Evolutionary conservation across 2,113 vertebrate species (phyloP), one percentile per base, ranked within the genome.

Genomic region (Heterotis niloticus): DNA sequence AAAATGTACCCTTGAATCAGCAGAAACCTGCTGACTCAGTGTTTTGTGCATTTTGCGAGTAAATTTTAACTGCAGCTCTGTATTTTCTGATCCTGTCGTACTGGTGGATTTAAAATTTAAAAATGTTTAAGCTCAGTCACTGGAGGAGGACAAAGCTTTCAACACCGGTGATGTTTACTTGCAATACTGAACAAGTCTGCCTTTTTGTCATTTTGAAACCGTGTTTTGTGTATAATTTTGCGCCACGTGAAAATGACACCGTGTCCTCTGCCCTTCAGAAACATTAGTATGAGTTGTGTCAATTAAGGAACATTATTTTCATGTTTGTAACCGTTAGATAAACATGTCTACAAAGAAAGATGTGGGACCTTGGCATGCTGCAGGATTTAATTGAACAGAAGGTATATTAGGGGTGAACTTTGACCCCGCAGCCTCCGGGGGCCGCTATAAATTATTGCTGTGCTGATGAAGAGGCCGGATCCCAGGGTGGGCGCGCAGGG

Each of bases 351-450:
- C 79, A 79, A 83, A 85, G 80, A 80, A 78, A 81, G 64, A 29
- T 24, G 64, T 81, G 75, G 80, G 76, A 28, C 69, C 70, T 73
- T 76, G 81, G 80, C 73, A 80, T 62, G 83, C 82, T 85, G 83
- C 82, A 81, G 79, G 81, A 86, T 87, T 87, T 88, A 84, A 88
- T 88, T 88, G 87, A 88, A 84, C 85, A 82, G 81, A 80, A 79
- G 81, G 83, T 84, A 83, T 65, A 74, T 80, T 56, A 17, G 77
- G 62, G 65, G 20, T 83, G 85, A 83, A 29, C 85, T 80, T 69
- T 85, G 81, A 86, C 83, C 85, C 56, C 18, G 76, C 77, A 80
- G 64, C 81, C 81, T 78, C 68, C 64, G 79, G 83, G 81, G 83
- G 65, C n/a, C 74, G 67, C 77, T 70, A 74, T 82, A 83, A 82